A percentile compares a stretch with the other conserved stretches of the same genome.
These are phyloP conservation scores for Oscheius sp. DNA, from an alignment of 2,888 invertebrate species.

Conservation along the genomic window DNA sequence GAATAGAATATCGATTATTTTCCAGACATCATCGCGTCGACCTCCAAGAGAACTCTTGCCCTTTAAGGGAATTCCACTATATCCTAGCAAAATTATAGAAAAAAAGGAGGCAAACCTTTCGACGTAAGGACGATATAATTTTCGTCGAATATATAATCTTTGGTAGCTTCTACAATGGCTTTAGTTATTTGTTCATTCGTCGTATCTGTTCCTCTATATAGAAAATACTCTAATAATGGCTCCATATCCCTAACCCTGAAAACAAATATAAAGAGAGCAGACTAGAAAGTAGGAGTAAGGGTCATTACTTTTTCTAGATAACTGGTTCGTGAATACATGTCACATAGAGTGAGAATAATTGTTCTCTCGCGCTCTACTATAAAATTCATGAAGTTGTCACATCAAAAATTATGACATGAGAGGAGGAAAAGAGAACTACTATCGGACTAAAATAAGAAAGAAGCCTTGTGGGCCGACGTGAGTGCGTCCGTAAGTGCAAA, in stretches of 20 bases:
- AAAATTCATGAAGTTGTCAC: neutral
- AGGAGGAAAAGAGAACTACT: neutral
- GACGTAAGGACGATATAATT: slow-evolving; percentile 33
- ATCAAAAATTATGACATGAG: too few species aligned
- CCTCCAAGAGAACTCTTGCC: slow-evolving; percentile 41
- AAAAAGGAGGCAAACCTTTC: neutral
- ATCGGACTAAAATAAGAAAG: neutral
- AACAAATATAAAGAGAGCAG: neutral
- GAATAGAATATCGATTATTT: slow-evolving; percentile 50
- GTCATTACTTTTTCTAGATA: neutral
- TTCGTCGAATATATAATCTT: slow-evolving; percentile 46
- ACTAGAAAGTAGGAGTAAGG: neutral
- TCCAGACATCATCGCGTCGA: slow-evolving; percentile 52
- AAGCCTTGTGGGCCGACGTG: neutral
- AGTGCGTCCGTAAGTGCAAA: neutral
- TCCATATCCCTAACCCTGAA: slow-evolving; percentile 32
- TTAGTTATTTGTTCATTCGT: slow-evolving; percentile 44
- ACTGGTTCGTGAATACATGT: slow-evolving; percentile 15
- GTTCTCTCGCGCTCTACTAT: neutral
- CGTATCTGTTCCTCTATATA: slow-evolving; percentile 46
- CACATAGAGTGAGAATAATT: neutral
- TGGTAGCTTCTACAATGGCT: slow-evolving; percentile 44
- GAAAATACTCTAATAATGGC: slow-evolving; percentile 37
- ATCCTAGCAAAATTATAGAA: slow-evolving; percentile 47
- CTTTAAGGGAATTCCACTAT: slow-evolving; percentile 52